Conservation (phyloP, 2,888 invertebrate genomes). For the Blastobasis lacticolella region DNA sequence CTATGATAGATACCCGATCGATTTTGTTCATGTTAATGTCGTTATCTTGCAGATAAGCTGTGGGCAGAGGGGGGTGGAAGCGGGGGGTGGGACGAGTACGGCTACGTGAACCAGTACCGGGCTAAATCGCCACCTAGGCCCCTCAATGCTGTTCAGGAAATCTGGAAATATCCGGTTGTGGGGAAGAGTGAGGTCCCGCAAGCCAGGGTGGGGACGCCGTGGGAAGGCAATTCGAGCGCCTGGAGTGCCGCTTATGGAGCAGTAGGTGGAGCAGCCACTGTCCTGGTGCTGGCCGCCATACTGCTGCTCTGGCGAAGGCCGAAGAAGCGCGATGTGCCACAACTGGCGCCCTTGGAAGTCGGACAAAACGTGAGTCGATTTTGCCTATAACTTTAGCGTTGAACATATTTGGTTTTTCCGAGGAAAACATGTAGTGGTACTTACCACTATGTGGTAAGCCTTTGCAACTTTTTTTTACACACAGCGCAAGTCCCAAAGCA, state of each 20-base stretch:
- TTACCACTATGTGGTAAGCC: no score
- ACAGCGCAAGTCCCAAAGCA: no score
- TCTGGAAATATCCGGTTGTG: no score
- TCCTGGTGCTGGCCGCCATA: slow-evolving; percentile 46
- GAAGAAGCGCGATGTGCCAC: slow-evolving; percentile 35
- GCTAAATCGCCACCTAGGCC: slow-evolving; percentile 12
- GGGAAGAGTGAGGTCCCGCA: slow-evolving; percentile 20
- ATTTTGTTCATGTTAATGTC: slow-evolving; percentile 44
- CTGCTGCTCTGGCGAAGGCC: slow-evolving; percentile 50
- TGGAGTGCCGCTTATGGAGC: slow-evolving; percentile 62
- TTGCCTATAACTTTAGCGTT: no score
- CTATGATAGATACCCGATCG: slow-evolving; percentile 50
- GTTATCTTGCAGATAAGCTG: slow-evolving; percentile 66
- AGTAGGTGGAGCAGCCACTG: slow-evolving; percentile 50
- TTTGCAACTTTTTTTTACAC: no score
- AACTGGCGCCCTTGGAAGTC: slow-evolving; percentile 55
- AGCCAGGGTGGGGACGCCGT: slow-evolving; percentile 27
- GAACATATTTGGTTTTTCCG: no score
- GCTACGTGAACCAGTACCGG: slow-evolving; percentile 33
- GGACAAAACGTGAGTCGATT: slow-evolving; percentile 50
- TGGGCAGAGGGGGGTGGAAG: slow-evolving; percentile 44
- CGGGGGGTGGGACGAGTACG: slow-evolving; percentile 36
- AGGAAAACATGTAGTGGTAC: no score
- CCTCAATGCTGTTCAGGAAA: no score
- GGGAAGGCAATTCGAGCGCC: slow-evolving; percentile 33